Evolutionary conservation across 2,888 invertebrate species (phyloP).

Genomic region (Azorinus chamasolen): DNA sequence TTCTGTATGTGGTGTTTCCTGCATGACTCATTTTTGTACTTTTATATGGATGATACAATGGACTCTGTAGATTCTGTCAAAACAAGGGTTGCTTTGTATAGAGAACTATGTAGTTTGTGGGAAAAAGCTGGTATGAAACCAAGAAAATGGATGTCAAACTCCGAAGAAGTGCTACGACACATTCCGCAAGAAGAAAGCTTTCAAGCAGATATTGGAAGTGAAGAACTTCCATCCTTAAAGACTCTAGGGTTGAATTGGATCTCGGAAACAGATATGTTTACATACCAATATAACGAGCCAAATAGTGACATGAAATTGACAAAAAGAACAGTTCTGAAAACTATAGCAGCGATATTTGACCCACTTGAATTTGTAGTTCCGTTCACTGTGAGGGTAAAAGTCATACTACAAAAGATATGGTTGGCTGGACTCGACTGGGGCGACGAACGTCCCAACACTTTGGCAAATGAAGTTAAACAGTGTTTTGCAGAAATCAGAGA

Average conservation of each 20-base stretch:
- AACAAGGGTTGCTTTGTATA: conserved; percentile 44
- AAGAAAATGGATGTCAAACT: conserved; percentile 60
- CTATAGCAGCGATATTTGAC: conserved; percentile 75
- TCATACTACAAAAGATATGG: conserved; percentile 77
- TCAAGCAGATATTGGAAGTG: conserved; percentile 39
- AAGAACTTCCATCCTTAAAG: conserved; percentile 51
- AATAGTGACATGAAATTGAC: conserved; percentile 50
- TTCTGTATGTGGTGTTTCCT: no score
- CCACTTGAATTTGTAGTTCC: conserved; percentile 77
- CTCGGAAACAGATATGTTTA: conserved; percentile 47
- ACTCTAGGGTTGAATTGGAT: conserved; percentile 57
- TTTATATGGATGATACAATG: conserved; percentile 66
- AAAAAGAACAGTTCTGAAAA: conserved; percentile 67
- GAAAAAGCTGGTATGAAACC: conserved; percentile 51
- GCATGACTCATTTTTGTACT: no score
- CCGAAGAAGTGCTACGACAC: conserved; percentile 31
- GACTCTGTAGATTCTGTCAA: conserved; percentile 43
- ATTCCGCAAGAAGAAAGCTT: conserved; percentile 47
- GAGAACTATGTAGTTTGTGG: conserved; percentile 40
- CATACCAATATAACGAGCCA: conserved; percentile 9
- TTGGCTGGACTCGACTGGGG: conserved; percentile 71
- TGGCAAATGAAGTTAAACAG: background rate
- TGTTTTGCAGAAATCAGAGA: background rate
- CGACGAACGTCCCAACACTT: conserved; percentile 58
- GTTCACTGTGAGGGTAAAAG: conserved; percentile 66